Conservation (phyloP, 2,797 vertebrate species). For the Antrozous pallidus region DNA sequence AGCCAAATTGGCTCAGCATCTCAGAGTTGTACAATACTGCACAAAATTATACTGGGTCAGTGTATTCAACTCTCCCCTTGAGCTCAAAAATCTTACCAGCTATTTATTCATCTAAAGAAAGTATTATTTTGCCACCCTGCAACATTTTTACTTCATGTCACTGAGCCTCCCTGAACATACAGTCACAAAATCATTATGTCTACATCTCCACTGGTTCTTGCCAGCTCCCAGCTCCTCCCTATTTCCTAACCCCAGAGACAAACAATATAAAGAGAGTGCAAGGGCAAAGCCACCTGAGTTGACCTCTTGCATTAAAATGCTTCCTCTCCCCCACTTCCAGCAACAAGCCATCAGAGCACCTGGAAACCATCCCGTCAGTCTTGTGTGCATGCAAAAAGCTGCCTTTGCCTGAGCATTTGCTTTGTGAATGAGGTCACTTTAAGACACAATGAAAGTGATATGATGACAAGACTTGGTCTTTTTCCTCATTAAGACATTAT, state of each 20-base stretch:
- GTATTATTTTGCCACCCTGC: not conserved
- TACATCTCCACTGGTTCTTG: not conserved
- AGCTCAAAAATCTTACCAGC: not conserved
- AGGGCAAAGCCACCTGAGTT: not conserved
- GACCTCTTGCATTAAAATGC: not conserved
- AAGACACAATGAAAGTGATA: not conserved
- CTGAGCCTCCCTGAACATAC: not conserved
- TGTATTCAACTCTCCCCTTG: not conserved
- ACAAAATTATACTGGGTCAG: not conserved
- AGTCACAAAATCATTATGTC: not conserved
- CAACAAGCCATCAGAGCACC: not conserved
- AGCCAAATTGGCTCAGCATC: not conserved
- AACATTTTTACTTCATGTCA: not conserved
- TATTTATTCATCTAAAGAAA: not conserved
- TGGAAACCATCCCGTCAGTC: not conserved
- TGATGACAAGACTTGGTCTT: not conserved
- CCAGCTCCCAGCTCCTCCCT: conserved; percentile 2
- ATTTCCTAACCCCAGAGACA: not conserved
- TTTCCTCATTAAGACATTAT: conserved; percentile 18
- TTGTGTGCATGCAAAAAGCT: not conserved
- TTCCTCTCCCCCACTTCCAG: not conserved
- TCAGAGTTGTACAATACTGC: not conserved
- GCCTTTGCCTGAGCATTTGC: not conserved
- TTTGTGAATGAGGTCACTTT: conserved; percentile 1
- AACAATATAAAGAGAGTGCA: not conserved